A percentile compares a stretch with the other conserved stretches of the same genome.
Evolutionary conservation across 2,888 invertebrate genomes (phyloP).

Genomic region (Ennomos fuscantarius): DNA sequence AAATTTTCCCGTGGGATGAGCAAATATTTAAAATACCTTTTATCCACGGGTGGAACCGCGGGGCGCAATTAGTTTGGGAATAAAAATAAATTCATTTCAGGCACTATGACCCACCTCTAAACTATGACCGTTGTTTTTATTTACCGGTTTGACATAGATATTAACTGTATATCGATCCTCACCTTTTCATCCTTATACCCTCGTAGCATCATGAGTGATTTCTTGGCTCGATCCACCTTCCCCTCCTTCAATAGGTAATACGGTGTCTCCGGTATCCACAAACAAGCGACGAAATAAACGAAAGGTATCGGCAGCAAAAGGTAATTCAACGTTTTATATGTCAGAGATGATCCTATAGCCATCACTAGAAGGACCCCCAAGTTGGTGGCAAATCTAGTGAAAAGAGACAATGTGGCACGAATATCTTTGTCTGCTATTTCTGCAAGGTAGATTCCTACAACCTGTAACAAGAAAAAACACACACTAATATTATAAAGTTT

Average conservation of each 20-base stretch:
- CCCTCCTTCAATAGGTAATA: conserved; percentile 83
- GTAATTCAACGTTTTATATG: conserved; percentile 69
- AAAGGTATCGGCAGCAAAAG: conserved; percentile 73
- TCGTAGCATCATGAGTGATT: conserved; percentile 66
- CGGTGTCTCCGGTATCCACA: conserved; percentile 86
- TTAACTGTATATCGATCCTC: neutral
- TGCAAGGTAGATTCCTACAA: conserved; percentile 73
- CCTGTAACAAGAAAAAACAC: conserved; percentile 60
- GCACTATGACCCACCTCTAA: too few species aligned
- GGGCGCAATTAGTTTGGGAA: too few species aligned
- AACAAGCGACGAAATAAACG: conserved; percentile 71
- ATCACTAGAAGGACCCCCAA: conserved; percentile 72
- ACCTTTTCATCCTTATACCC: conserved; percentile 55
- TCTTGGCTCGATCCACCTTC: conserved; percentile 68
- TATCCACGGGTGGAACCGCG: too few species aligned
- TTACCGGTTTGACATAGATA: too few species aligned
- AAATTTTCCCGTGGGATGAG: too few species aligned
- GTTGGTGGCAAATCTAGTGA: conserved; percentile 67
- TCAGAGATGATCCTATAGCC: conserved; percentile 67
- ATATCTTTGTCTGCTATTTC: conserved; percentile 79
- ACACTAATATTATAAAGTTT: too few species aligned
- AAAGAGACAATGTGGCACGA: conserved; percentile 64
- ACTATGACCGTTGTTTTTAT: too few species aligned
- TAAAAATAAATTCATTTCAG: too few species aligned
- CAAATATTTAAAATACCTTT: too few species aligned